These are phyloP conservation scores for Seison nebaliae DNA, from an alignment of 1,140 invertebrate genomes.

Conservation along the genomic window DNA sequence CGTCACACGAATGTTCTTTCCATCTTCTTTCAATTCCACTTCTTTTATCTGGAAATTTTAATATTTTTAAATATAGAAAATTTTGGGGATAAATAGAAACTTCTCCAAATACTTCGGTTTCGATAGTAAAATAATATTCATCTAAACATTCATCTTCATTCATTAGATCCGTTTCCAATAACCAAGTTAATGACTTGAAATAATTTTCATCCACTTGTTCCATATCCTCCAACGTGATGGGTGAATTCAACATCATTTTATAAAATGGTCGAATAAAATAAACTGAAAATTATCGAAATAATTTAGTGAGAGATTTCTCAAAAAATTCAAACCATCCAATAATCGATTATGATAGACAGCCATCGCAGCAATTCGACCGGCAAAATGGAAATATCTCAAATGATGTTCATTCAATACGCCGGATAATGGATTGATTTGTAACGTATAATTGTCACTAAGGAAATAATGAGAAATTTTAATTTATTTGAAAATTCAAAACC, in stretches of 20 bases:
- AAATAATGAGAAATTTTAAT: slow-evolving; percentile 8
- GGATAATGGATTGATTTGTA: slow-evolving; percentile 91
- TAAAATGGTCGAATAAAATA: slow-evolving; percentile 98
- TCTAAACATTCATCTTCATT: slow-evolving; percentile 59
- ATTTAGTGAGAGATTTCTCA: neutral
- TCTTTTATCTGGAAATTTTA: slow-evolving; percentile 44
- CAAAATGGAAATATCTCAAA: slow-evolving; percentile 90
- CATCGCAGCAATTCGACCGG: slow-evolving; percentile 85
- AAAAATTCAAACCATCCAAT: slow-evolving; percentile 43
- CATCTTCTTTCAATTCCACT: slow-evolving; percentile 62
- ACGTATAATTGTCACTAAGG: slow-evolving; percentile 74
- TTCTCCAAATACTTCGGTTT: slow-evolving; percentile 71
- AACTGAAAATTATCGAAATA: slow-evolving; percentile 33
- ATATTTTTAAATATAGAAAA: slow-evolving; percentile 2
- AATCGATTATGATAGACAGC: slow-evolving; percentile 92
- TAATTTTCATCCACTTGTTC: slow-evolving; percentile 90
- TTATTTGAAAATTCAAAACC: slow-evolving; percentile 31
- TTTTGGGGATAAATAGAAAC: slow-evolving; percentile 14
- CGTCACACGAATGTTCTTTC: slow-evolving; percentile 61
- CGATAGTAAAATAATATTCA: slow-evolving; percentile 70
- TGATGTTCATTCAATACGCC: slow-evolving; percentile 89
- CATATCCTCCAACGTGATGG: slow-evolving; percentile 82
- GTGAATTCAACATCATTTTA: slow-evolving; percentile 91
- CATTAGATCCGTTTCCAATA: slow-evolving; percentile 77
- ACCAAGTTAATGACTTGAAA: slow-evolving; percentile 85